Evolutionary conservation across 2,888 invertebrate species (phyloP), one percentile per base, ranked within the genome.

Genomic region (Phytoseiulus persimilis): DNA sequence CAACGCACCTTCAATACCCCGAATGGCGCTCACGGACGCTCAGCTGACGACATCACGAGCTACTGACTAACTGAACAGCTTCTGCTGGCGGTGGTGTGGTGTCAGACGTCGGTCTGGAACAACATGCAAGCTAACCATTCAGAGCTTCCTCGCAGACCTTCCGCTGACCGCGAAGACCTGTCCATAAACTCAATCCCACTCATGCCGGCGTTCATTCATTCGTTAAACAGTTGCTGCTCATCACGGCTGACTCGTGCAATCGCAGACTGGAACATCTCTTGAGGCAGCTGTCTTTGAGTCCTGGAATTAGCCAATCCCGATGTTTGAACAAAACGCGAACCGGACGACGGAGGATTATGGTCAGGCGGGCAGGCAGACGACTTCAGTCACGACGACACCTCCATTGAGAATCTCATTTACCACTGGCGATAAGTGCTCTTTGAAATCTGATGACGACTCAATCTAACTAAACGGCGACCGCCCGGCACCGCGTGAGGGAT

Each of bases 1-100:
- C 87, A 87, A 39, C 87, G 87, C 87, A 87, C 87, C 45, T 87
- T 87, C 87, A 87, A 87, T 87, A 33, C 32, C 87, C 18, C 87
- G 87, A 87, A 65, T 65, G 28, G 65, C 65, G 5, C 65, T 65
- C 65, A 65, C 65, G 65, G 65, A 65, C 65, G 65, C 65, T 65
- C 65, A 65, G 65, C 65, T 65, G 65, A 65, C 65, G 65, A 65
- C 65, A 65, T 65, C 65, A 65, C 65, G 18, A 65, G 18, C 65
- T 65, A 65, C 65, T 65, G 65, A 65, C 65, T 65, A 65, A 65
- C 65, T 65, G 65, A 65, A 65, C 65, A 65, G 65, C 65, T 65
- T 65, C 65, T 65, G 65, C 65, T 65, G 39, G 5, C 9, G 39
- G 5, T 39, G 39, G 39, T 39, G 39, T 9, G 39, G 39, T 39